Conservation (phyloP, 2,888 invertebrate species). For the Creontiades dilutus region DNA sequence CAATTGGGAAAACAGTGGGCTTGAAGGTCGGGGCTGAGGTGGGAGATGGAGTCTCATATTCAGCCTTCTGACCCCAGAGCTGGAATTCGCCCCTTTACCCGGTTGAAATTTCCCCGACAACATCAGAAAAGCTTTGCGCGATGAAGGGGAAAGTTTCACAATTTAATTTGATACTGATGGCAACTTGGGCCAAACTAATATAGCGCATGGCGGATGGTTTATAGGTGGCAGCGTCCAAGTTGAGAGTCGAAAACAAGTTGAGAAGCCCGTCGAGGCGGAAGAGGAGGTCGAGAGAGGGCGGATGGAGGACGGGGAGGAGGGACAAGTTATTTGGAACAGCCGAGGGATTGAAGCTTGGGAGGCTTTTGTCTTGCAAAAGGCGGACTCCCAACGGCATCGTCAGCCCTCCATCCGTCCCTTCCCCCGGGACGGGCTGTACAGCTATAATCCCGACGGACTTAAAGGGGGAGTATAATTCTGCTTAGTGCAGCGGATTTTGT, state of each 20-base stretch:
- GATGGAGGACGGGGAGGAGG: neutral
- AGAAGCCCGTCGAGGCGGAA: neutral
- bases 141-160: constrained; percentile 61
- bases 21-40: neutral
- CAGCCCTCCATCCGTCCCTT: neutral
- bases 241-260: constrained; percentile 38
- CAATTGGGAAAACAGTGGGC: neutral
- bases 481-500: neutral
- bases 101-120: constrained; percentile 6
- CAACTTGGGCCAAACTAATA: constrained; percentile 64
- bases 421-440: neutral
- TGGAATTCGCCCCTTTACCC: neutral
- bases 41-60: neutral
- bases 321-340: constrained; percentile 13
- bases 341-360: neutral
- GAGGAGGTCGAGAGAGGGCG: neutral
- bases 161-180: constrained; percentile 59
- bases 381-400: neutral
- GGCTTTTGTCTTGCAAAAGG: neutral
- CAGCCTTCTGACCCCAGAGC: neutral
- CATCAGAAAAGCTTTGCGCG: constrained; percentile 53
- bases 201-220: constrained; percentile 50
- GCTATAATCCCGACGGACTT: neutral
- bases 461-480: neutral
- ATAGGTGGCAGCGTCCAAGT: constrained; percentile 48